Percentiles rank a stretch among this genome's conserved stretches.
These are phyloP conservation scores for Piprites chloris DNA, from an alignment of 2,113 vertebrate genomes.

Conservation along the genomic window DNA sequence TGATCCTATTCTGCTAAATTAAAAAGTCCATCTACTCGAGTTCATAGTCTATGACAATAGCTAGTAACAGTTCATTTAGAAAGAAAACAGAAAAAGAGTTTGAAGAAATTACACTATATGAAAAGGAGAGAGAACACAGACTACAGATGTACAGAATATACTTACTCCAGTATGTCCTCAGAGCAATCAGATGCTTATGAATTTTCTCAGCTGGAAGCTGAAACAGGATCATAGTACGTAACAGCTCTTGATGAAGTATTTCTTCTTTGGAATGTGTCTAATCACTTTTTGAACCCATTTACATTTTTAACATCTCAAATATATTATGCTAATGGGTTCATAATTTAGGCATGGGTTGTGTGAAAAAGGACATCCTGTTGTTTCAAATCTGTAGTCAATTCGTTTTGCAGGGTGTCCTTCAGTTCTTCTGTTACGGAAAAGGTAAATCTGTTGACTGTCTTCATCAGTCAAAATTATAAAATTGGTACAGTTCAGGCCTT, in stretches of 20 bases:
- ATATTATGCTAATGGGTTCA: conserved; percentile 33
- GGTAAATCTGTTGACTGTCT: not conserved
- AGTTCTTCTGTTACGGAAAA: not conserved
- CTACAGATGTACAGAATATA: not conserved
- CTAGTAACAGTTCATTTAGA: not conserved
- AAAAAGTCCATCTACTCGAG: not conserved
- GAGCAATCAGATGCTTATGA: conserved; percentile 50
- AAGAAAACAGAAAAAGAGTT: not conserved
- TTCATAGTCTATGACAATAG: not conserved
- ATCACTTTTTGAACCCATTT: conserved; percentile 61
- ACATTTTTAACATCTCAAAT: conserved; percentile 57
- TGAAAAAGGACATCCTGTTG: conserved; percentile 47
- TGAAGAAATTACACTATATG: not conserved
- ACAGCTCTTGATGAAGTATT: conserved; percentile 55
- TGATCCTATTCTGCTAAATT: not conserved
- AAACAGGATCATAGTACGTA: conserved; percentile 38
- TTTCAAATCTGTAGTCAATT: conserved; percentile 33
- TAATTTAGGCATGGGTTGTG: not conserved
- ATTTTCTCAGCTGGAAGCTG: conserved; percentile 54
- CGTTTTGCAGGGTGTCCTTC: not conserved
- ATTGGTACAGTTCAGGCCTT: not conserved
- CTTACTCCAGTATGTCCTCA: not conserved
- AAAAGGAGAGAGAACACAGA: not conserved
- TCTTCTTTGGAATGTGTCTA: conserved; percentile 33
- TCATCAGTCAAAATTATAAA: not conserved